Conservation (phyloP, 1,140 invertebrate genomes). For the Pectinophora gossypiella region DNA sequence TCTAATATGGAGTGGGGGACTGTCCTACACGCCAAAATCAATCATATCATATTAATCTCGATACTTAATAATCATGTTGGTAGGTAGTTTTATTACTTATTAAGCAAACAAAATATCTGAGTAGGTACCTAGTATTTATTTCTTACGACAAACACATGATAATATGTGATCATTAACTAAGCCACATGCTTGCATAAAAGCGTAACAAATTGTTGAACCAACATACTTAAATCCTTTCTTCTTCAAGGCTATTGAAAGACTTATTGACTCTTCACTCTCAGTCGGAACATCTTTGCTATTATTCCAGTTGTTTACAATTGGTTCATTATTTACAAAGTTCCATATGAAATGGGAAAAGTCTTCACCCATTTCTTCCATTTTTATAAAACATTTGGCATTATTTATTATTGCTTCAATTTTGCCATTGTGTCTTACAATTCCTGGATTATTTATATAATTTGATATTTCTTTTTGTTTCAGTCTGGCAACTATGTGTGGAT, state of each 20-base stretch:
- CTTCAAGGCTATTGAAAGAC: conserved; percentile 51
- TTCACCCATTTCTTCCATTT: conserved; percentile 43
- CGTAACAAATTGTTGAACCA: conserved; percentile 58
- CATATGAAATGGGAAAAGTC: conserved; percentile 56
- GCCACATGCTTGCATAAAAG: conserved; percentile 67
- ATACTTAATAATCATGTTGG: too few relatives aligned
- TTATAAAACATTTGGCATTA: conserved; percentile 50
- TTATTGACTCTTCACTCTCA: conserved; percentile 36
- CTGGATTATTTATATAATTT: conserved; percentile 26
- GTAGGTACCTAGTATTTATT: neutral
- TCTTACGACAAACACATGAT: neutral
- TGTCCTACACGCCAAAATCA: too few relatives aligned
- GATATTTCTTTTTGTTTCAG: conserved; percentile 32
- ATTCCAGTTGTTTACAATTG: conserved; percentile 48
- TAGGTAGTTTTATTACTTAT: too few relatives aligned
- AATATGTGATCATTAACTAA: conserved; percentile 62
- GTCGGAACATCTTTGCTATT: conserved; percentile 38
- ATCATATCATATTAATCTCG: too few relatives aligned
- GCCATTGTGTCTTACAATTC: conserved; percentile 49
- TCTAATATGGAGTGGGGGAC: too few relatives aligned
- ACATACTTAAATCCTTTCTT: conserved; percentile 57
- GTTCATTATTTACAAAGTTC: conserved; percentile 48
- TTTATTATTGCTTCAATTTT: conserved; percentile 57
- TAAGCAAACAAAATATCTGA: too few relatives aligned
- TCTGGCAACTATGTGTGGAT: conserved; percentile 40